Conservation (phyloP, 2,888 invertebrate species). For the Cerceris ruficornis region DNA sequence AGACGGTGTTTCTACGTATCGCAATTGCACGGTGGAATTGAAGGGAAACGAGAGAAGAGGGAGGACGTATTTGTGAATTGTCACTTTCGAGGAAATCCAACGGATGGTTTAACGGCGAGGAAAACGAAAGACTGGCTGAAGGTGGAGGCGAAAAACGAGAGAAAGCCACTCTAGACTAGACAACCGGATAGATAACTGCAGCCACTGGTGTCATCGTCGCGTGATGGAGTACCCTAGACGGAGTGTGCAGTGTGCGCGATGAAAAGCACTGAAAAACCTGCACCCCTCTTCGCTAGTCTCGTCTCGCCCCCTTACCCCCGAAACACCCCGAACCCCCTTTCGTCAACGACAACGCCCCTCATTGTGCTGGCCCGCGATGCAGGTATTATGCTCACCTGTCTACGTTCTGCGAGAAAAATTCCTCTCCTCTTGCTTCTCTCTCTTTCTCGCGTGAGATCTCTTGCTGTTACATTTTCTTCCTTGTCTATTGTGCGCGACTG, state of each 20-base stretch:
- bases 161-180: conserved; percentile 63
- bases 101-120: conserved; percentile 24
- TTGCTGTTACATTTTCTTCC: no score
- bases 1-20: no score
- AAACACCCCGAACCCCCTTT: conserved; percentile 13
- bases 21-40: no score
- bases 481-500: no score
- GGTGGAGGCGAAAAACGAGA: conserved; percentile 37
- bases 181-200: conserved; percentile 66
- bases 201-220: conserved; percentile 67
- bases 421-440: conserved; percentile 9
- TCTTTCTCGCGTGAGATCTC: not conserved
- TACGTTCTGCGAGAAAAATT: conserved; percentile 42
- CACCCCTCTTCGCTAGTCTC: conserved; percentile 44
- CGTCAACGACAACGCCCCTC: conserved; percentile 50
- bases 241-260: conserved; percentile 42
- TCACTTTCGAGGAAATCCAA: not conserved
- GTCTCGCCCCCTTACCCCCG: conserved; percentile 19
- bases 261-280: conserved; percentile 71
- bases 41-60: not conserved
- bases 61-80: conserved; percentile 26
- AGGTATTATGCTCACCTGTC: conserved; percentile 68
- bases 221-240: conserved; percentile 73
- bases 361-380: conserved; percentile 51
- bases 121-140: conserved; percentile 17